These are phyloP conservation scores for Prunella fulvescens DNA, from an alignment of 2,113 vertebrate genomes.

Conservation along the genomic window DNA sequence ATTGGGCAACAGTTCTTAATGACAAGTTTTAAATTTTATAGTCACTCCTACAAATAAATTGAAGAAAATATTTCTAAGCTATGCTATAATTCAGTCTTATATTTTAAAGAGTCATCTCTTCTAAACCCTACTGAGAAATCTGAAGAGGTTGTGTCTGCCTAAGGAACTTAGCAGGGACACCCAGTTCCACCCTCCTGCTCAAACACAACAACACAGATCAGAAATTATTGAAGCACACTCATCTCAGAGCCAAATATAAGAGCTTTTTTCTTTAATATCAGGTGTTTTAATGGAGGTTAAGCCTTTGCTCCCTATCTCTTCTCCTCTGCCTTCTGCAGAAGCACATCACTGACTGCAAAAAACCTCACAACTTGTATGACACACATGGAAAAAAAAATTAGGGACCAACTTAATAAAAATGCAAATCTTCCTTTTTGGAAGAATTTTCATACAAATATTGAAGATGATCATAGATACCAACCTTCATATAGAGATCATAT, in stretches of 20 bases:
- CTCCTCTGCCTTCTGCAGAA: background rate
- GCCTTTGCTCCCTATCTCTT: background rate
- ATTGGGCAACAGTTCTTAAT: background rate
- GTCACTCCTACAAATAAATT: background rate
- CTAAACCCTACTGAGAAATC: background rate
- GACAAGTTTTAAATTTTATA: background rate
- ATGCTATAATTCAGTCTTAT: background rate
- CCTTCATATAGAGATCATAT: too few relatives aligned
- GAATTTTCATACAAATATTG: background rate
- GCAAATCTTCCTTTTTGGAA: background rate
- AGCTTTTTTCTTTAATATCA: background rate
- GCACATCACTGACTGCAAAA: background rate
- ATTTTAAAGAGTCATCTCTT: background rate
- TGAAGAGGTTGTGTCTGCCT: background rate
- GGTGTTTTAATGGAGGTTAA: background rate
- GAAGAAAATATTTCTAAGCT: background rate
- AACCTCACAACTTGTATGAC: background rate
- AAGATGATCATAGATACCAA: background rate
- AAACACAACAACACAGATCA: background rate
- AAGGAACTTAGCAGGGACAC: background rate
- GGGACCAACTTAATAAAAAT: background rate
- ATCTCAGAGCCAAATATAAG: background rate
- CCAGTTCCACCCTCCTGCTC: background rate
- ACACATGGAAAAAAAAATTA: background rate
- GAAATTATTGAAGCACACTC: background rate